phyloP scores from a whole-genome alignment of 1,140 invertebrate species.

The Sminthurinus signatus region DNA sequence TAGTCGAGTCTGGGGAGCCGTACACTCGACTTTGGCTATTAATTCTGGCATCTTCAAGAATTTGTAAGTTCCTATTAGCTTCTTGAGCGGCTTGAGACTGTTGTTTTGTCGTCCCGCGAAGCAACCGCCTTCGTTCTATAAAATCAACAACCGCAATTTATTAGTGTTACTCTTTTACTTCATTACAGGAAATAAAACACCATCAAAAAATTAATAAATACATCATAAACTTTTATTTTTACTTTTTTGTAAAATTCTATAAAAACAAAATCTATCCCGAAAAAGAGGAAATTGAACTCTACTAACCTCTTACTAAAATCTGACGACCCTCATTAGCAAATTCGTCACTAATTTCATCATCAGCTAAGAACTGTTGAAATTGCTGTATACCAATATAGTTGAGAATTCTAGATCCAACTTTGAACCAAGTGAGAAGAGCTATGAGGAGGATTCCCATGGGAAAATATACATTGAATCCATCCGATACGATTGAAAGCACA shows the following conservation, averaged over 20 bases:
- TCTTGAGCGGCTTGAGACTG: constrained; percentile 9
- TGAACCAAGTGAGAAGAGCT: constrained; percentile 91
- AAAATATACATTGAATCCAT: constrained; percentile 99
- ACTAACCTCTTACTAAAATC: constrained; percentile 71
- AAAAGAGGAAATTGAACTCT: too few relatives aligned
- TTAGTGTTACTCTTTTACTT: too few relatives aligned
- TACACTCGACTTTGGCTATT: not conserved
- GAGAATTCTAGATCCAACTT: constrained; percentile 79
- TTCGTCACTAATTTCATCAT: constrained; percentile 83
- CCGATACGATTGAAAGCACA: constrained; percentile 90
- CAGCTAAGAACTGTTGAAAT: constrained; percentile 74
- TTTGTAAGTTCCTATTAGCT: not conserved
- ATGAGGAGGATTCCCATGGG: constrained; percentile 93
- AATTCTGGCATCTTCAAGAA: not conserved
- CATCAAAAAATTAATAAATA: too few relatives aligned
- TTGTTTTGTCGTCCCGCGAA: too few relatives aligned
- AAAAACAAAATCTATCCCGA: too few relatives aligned
- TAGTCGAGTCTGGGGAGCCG: constrained; percentile 6
- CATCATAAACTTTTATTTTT: too few relatives aligned
- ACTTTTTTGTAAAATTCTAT: too few relatives aligned
- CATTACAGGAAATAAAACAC: too few relatives aligned
- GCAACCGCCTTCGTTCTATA: not conserved
- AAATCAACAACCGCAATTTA: too few relatives aligned
- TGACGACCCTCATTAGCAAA: constrained; percentile 87
- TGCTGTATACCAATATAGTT: constrained; percentile 73